These are phyloP conservation scores for Trialeurodes vaporariorum DNA, from an alignment of 1,140 invertebrate genomes.

Conservation along the genomic window DNA sequence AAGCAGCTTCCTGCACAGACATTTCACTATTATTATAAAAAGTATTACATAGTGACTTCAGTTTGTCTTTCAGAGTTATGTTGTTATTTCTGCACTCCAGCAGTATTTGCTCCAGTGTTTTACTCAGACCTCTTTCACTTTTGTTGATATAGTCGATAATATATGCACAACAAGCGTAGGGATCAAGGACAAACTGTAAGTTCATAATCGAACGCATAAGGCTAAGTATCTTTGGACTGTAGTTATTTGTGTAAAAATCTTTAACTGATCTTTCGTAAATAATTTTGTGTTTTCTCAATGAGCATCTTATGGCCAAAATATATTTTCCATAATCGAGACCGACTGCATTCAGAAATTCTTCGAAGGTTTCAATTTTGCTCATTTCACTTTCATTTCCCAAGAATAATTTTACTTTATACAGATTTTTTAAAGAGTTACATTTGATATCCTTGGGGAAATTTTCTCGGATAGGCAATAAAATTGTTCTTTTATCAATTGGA, in stretches of 20 bases:
- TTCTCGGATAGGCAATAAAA: background rate
- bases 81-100: background rate
- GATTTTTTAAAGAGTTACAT: background rate
- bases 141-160: slow-evolving; percentile 8
- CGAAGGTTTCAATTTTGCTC: background rate
- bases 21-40: background rate
- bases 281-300: background rate
- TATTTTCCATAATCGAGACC: background rate
- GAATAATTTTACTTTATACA: background rate
- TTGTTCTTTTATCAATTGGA: background rate
- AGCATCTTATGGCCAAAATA: background rate
- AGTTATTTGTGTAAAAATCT: background rate
- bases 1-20: slow-evolving; percentile 5
- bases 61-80: background rate
- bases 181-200: background rate
- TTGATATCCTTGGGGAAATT: slow-evolving; percentile 2
- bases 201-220: background rate
- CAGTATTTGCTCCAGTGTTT: background rate
- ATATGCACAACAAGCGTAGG: background rate
- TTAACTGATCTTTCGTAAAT: background rate
- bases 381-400: background rate
- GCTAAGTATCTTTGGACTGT: background rate
- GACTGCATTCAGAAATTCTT: background rate
- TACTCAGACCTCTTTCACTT: background rate
- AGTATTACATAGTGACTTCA: background rate